Percentiles rank a stretch among this genome's conserved stretches.
Evolutionary conservation across 2,797 vertebrate species (phyloP).

Genomic region (Melanotaenia maccullochi): DNA sequence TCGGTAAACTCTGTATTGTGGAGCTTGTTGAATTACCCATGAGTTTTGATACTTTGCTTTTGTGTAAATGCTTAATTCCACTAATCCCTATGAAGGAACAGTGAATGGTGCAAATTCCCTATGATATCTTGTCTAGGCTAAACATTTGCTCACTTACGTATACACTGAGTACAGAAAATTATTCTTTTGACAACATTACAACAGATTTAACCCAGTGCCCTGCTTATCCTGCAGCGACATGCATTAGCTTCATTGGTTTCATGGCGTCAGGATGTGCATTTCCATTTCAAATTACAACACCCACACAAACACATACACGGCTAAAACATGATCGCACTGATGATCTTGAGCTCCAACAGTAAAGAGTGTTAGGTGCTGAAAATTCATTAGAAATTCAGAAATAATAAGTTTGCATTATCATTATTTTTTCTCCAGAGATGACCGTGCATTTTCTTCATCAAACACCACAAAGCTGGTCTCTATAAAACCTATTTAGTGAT

Average conservation of each 20-base stretch:
- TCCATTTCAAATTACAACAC: constrained; percentile 72
- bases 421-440: constrained; percentile 37
- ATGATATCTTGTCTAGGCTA: constrained; percentile 79
- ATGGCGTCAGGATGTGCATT: constrained; percentile 69
- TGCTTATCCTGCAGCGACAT: constrained; percentile 70
- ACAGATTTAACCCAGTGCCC: constrained; percentile 79
- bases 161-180: constrained; percentile 78
- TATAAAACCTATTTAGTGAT: constrained; percentile 93
- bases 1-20: constrained; percentile 72
- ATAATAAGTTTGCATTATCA: constrained; percentile 61
- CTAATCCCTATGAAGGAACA: constrained; percentile 77
- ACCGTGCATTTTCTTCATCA: constrained; percentile 81
- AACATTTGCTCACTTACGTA: constrained; percentile 82
- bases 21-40: constrained; percentile 80
- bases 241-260: constrained; percentile 64
- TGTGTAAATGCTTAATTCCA: constrained; percentile 77
- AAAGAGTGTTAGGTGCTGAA: constrained; percentile 5
- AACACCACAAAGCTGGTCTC: constrained; percentile 90
- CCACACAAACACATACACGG: not conserved
- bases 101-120: constrained; percentile 80
- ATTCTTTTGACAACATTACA: constrained; percentile 79
- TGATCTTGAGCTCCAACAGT: not conserved
- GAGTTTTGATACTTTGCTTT: constrained; percentile 81
- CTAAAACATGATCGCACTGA: not conserved
- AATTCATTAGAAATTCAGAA: constrained; percentile 24